Conservation (phyloP, 2,888 invertebrate species). For the Phyto melanocephala region DNA sequence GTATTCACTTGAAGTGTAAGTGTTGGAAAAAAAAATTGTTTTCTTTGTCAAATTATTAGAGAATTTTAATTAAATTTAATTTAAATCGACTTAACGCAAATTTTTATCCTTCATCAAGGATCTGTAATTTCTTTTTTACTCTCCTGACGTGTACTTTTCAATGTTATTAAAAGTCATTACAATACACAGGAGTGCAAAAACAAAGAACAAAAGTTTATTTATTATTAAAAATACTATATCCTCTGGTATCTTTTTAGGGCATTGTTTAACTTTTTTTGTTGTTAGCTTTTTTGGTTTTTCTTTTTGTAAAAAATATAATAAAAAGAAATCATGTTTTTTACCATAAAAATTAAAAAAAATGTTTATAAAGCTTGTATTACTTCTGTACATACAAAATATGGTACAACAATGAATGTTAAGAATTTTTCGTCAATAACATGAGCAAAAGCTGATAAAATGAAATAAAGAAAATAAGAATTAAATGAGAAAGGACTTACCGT, state of each 20-base stretch:
- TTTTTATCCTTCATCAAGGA: background rate
- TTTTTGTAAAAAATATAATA: slow-evolving; percentile 28
- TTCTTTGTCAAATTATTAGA: slow-evolving; percentile 11
- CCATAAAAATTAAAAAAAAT: slow-evolving; percentile 49
- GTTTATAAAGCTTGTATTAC: slow-evolving; percentile 20
- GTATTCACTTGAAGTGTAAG: too few species aligned
- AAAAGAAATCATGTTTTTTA: too few species aligned
- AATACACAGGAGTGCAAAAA: background rate
- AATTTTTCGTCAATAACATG: slow-evolving; percentile 52
- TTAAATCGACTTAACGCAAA: slow-evolving; percentile 46
- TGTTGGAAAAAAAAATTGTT: background rate
- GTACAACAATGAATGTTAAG: slow-evolving; percentile 53
- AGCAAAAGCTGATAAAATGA: slow-evolving; percentile 21
- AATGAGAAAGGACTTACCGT: slow-evolving; percentile 54
- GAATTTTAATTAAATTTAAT: slow-evolving; percentile 55
- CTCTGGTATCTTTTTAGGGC: slow-evolving; percentile 35
- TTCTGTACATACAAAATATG: slow-evolving; percentile 18
- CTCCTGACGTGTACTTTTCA: background rate
- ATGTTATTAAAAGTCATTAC: slow-evolving; percentile 50
- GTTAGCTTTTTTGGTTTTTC: slow-evolving; percentile 4
- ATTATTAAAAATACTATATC: slow-evolving; percentile 57
- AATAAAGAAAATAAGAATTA: slow-evolving; percentile 14
- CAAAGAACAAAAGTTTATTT: slow-evolving; percentile 21
- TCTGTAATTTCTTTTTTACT: slow-evolving; percentile 6
- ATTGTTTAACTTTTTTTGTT: slow-evolving; percentile 33